These are phyloP conservation scores for Cladorhizidae sp. DNA, from an alignment of 37 sponge, comb jelly and placozoan species.

Conservation along the genomic window DNA sequence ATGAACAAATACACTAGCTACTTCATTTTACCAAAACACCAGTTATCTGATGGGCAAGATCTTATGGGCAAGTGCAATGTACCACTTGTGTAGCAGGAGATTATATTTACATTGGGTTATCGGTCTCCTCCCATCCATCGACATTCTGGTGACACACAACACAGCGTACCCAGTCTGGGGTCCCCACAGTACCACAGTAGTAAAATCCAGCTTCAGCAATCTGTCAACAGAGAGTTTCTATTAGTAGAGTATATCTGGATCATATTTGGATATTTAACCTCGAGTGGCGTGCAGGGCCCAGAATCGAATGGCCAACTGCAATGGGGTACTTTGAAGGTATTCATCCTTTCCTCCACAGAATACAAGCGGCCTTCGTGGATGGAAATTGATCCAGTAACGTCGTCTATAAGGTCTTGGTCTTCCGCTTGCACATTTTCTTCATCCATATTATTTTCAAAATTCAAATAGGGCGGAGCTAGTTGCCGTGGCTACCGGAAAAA, in stretches of 20 bases:
- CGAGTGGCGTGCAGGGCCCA: constrained; percentile 56
- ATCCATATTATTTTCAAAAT: too few relatives aligned
- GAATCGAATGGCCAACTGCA: constrained; percentile 75
- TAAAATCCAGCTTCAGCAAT: constrained; percentile 89
- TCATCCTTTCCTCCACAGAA: constrained; percentile 60
- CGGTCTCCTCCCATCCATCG: constrained; percentile 81
- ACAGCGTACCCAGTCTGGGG: constrained; percentile 75
- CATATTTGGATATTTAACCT: constrained; percentile 25
- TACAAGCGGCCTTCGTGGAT: constrained; percentile 40
- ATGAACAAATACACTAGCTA: too few relatives aligned
- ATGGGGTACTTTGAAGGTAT: constrained; percentile 53
- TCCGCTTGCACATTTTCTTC: too few relatives aligned
- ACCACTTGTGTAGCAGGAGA: too few relatives aligned
- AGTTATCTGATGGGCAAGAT: too few relatives aligned
- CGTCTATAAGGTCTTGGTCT: too few relatives aligned
- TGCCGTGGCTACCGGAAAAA: too few relatives aligned
- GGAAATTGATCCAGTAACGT: not conserved
- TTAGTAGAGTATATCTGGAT: not conserved
- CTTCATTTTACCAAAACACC: too few relatives aligned
- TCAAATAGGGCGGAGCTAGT: not conserved
- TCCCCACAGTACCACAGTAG: constrained; percentile 39
- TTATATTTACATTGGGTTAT: constrained; percentile 46
- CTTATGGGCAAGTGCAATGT: too few relatives aligned
- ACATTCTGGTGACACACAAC: constrained; percentile 76
- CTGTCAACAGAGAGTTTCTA: constrained; percentile 2